phyloP scores from a whole-genome alignment of 2,113 vertebrate species.

The Tichodroma muraria region DNA sequence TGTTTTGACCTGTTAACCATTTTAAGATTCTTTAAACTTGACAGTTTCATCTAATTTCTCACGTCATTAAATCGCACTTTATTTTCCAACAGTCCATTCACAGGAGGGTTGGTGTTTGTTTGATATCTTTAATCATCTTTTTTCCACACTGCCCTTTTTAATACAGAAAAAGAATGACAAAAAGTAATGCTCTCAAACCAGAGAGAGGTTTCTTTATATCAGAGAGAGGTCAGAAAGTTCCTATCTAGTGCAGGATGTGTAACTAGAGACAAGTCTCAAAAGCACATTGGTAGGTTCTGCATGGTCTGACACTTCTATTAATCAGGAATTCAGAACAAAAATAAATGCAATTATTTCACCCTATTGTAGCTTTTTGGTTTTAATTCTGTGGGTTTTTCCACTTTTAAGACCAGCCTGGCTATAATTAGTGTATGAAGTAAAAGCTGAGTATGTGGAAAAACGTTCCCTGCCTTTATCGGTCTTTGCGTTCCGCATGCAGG shows the following conservation, averaged over 20 bases:
- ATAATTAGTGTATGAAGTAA: background rate
- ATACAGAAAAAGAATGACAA: slow-evolving; percentile 20
- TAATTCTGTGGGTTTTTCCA: background rate
- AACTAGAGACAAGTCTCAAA: background rate
- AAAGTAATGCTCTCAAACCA: slow-evolving; percentile 3
- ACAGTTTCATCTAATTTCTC: slow-evolving; percentile 73
- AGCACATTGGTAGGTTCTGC: background rate
- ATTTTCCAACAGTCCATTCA: slow-evolving; percentile 56
- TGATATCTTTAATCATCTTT: slow-evolving; percentile 62
- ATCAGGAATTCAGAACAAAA: background rate
- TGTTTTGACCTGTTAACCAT: slow-evolving; percentile 69
- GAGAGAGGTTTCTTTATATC: slow-evolving; percentile 39
- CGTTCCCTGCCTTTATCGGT: background rate
- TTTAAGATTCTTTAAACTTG: slow-evolving; percentile 72
- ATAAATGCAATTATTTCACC: background rate
- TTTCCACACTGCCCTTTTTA: slow-evolving; percentile 36
- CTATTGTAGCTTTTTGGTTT: background rate
- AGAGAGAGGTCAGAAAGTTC: slow-evolving; percentile 11
- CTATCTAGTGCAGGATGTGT: background rate
- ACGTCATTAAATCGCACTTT: slow-evolving; percentile 69
- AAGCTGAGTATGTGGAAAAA: background rate
- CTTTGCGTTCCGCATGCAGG: background rate
- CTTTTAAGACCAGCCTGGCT: background rate
- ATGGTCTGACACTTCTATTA: background rate
- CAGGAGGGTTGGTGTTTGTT: slow-evolving; percentile 63